phyloP scores from a whole-genome alignment of 2,888 invertebrate species.

The Xanthorhoe spadicearia region DNA sequence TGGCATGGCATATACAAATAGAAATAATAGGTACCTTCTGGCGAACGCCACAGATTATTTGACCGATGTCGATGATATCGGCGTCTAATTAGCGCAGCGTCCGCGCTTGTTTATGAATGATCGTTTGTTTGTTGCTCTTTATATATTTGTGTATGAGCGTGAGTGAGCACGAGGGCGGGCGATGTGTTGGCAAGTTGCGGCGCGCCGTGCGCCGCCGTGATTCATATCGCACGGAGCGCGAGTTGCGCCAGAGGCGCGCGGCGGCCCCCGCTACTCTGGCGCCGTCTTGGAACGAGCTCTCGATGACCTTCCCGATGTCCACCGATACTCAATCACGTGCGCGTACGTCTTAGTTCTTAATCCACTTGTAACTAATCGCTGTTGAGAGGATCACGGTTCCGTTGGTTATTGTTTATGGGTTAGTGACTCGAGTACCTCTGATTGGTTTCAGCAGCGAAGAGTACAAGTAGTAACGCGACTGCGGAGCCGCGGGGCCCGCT shows the following conservation, averaged over 20 bases:
- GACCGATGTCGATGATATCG: slow-evolving; percentile 49
- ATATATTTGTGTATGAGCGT: slow-evolving; percentile 48
- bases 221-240: slow-evolving; percentile 49
- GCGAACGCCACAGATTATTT: slow-evolving; percentile 38
- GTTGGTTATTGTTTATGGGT: slow-evolving; percentile 45
- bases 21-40: slow-evolving; percentile 36
- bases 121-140: slow-evolving; percentile 59
- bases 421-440: slow-evolving; percentile 59
- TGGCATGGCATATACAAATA: slow-evolving; percentile 30
- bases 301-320: slow-evolving; percentile 70
- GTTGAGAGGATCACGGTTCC: slow-evolving; percentile 74
- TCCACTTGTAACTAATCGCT: slow-evolving; percentile 80
- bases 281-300: slow-evolving; percentile 72
- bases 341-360: slow-evolving; percentile 64
- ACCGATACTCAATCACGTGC: slow-evolving; percentile 69
- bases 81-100: slow-evolving; percentile 51
- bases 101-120: slow-evolving; percentile 72
- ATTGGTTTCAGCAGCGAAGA: slow-evolving; percentile 84
- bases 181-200: slow-evolving; percentile 27
- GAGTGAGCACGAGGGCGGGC: slow-evolving; percentile 48
- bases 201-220: slow-evolving; percentile 38
- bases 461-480: slow-evolving; percentile 81
- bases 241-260: slow-evolving; percentile 45
- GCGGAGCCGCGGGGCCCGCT: slow-evolving; percentile 89
- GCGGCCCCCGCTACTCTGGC: slow-evolving; percentile 64